Conservation (phyloP, 2,113 vertebrate species). For the Mustelus asterias region DNA sequence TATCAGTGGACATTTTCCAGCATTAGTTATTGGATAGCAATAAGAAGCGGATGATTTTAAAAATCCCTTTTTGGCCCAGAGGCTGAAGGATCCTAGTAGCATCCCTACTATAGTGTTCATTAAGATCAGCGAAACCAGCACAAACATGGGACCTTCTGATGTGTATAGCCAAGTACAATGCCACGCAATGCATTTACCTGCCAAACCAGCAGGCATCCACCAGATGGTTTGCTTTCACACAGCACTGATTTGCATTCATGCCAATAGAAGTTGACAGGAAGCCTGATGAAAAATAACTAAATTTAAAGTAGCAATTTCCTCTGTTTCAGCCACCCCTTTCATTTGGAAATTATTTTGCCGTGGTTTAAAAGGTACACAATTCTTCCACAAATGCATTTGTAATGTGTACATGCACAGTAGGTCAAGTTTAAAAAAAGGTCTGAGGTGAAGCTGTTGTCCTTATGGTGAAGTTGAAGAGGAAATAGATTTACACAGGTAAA, state of each 20-base stretch:
- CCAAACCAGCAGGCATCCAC: neutral
- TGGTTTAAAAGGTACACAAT: neutral
- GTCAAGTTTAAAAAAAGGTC: neutral
- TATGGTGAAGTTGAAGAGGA: neutral
- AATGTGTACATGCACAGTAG: neutral
- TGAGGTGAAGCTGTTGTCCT: constrained; percentile 1
- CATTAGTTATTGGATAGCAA: neutral
- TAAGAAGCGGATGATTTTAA: neutral
- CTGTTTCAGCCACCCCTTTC: neutral
- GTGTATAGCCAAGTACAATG: neutral
- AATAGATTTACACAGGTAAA: neutral
- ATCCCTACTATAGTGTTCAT: neutral
- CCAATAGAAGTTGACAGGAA: constrained; percentile 11
- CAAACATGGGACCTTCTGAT: neutral
- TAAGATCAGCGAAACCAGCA: neutral
- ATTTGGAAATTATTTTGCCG: neutral
- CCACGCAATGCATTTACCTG: neutral
- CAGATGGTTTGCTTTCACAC: neutral
- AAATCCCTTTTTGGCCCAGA: neutral
- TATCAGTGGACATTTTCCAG: neutral
- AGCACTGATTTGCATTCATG: neutral
- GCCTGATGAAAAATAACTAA: neutral
- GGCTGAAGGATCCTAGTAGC: neutral
- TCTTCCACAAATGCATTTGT: neutral
- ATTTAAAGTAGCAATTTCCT: neutral